These are phyloP conservation scores for Etia nguti DNA, from an alignment of 2,113 vertebrate genomes.

Conservation along the genomic window DNA sequence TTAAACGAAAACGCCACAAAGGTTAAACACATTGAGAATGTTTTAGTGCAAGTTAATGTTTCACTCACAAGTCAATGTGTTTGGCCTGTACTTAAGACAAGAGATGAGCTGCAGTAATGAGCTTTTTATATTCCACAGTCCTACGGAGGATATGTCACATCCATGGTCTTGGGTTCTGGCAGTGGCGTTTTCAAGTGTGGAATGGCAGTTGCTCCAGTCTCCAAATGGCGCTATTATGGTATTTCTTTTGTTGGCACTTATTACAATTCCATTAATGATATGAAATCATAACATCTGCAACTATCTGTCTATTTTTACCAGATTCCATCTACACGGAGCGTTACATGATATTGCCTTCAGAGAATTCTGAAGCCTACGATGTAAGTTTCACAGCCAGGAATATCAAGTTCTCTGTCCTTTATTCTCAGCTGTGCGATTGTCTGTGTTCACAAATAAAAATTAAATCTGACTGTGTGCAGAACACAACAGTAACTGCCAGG, in stretches of 20 bases:
- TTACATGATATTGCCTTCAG: conserved; percentile 85
- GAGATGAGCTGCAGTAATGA: not conserved
- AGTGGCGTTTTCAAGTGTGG: conserved; percentile 94
- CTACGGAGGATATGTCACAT: conserved; percentile 95
- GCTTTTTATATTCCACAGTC: conserved; percentile 76
- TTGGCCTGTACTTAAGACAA: not conserved
- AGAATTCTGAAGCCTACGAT: conserved; percentile 76
- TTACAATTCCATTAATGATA: not conserved
- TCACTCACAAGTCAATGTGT: not conserved
- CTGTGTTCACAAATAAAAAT: not conserved
- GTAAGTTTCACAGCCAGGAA: conserved; percentile 67
- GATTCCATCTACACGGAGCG: conserved; percentile 86
- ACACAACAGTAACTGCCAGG: conserved; percentile 88
- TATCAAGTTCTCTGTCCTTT: not conserved
- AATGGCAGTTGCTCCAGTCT: conserved; percentile 93
- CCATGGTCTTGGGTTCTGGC: conserved; percentile 91
- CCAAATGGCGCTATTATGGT: conserved; percentile 97
- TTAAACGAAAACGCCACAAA: not conserved
- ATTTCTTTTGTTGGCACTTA: conserved; percentile 48
- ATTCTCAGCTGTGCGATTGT: not conserved
- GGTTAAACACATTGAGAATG: not conserved
- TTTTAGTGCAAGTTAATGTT: conserved; percentile 17
- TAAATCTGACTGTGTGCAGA: conserved; percentile 69
- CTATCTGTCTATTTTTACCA: conserved; percentile 8
- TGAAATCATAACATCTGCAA: not conserved